Evolutionary conservation across 2,888 invertebrate genomes (phyloP).

Genomic region (Amphipyra tragopoginis): DNA sequence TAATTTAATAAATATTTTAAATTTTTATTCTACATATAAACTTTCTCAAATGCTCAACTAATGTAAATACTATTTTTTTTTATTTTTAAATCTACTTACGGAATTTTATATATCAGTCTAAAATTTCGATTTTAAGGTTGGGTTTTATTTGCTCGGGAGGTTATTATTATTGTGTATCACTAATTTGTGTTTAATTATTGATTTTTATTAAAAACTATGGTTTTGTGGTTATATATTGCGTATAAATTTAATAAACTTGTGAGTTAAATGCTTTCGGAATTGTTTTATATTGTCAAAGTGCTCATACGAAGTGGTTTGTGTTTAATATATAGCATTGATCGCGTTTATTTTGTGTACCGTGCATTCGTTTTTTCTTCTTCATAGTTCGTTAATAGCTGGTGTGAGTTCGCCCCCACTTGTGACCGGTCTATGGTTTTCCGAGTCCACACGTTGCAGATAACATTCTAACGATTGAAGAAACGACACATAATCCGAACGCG

Average conservation of each 20-base stretch:
- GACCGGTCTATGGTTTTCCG: constrained; percentile 50
- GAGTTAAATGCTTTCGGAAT: constrained; percentile 61
- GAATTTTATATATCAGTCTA: constrained; percentile 89
- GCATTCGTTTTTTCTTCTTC: constrained; percentile 85
- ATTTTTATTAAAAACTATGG: constrained; percentile 71
- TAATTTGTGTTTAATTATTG: constrained; percentile 75
- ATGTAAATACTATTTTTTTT: constrained; percentile 88
- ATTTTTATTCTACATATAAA: constrained; percentile 74
- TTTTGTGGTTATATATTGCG: constrained; percentile 82
- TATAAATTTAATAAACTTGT: constrained; percentile 78
- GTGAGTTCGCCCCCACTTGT: constrained; percentile 58
- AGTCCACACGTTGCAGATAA: constrained; percentile 40
- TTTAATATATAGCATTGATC: constrained; percentile 65
- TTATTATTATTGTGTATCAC: constrained; percentile 68
- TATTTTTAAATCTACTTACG: constrained; percentile 73
- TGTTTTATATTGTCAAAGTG: constrained; percentile 78
- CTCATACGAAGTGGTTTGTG: constrained; percentile 74
- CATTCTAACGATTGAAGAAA: constrained; percentile 48
- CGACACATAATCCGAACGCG: constrained; percentile 43
- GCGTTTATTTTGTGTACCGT: constrained; percentile 68
- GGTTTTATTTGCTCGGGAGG: constrained; percentile 83
- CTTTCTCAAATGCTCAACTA: constrained; percentile 89
- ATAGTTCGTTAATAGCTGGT: constrained; percentile 77
- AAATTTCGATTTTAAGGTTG: constrained; percentile 88
- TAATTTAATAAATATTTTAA: constrained; percentile 65